phyloP scores from a whole-genome alignment of 2,113 vertebrate genomes.

The Alosa alosa region DNA sequence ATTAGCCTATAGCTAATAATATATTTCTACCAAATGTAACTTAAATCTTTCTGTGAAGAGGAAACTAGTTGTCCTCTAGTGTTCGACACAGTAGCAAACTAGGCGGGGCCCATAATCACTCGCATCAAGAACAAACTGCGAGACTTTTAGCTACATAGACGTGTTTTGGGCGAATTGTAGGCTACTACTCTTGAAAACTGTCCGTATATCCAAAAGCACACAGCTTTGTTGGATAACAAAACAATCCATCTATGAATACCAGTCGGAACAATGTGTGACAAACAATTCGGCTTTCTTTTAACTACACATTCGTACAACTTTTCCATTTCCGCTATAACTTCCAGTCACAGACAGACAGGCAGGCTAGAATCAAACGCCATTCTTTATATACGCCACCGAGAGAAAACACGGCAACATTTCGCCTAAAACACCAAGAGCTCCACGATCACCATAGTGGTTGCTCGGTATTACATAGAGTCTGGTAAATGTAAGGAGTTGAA shows the following conservation, averaged over 20 bases:
- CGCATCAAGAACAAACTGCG: slow-evolving; percentile 40
- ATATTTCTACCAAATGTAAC: not conserved
- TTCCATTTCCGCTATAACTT: slow-evolving; percentile 61
- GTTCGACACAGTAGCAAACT: slow-evolving; percentile 44
- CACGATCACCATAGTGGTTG: not conserved
- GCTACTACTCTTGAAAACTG: not conserved
- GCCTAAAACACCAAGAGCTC: not conserved
- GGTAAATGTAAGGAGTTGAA: slow-evolving; percentile 42
- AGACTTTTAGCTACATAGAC: slow-evolving; percentile 24
- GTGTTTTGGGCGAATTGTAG: not conserved
- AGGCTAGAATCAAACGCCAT: slow-evolving; percentile 30
- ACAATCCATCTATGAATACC: not conserved
- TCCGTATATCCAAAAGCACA: not conserved
- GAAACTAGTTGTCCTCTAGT: slow-evolving; percentile 13
- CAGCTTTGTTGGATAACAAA: not conserved
- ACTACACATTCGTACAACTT: slow-evolving; percentile 52
- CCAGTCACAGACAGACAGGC: slow-evolving; percentile 31
- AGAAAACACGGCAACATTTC: not conserved
- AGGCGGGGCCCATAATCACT: slow-evolving; percentile 54
- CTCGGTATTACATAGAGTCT: not conserved
- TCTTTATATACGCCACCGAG: not conserved
- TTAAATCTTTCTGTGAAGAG: slow-evolving; percentile 3
- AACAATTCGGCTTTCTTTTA: not conserved
- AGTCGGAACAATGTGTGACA: not conserved
- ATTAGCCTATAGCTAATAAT: not conserved